These are phyloP conservation scores for Typhlichthys eigenmanni DNA, from an alignment of 2,797 vertebrate species.

Conservation along the genomic window DNA sequence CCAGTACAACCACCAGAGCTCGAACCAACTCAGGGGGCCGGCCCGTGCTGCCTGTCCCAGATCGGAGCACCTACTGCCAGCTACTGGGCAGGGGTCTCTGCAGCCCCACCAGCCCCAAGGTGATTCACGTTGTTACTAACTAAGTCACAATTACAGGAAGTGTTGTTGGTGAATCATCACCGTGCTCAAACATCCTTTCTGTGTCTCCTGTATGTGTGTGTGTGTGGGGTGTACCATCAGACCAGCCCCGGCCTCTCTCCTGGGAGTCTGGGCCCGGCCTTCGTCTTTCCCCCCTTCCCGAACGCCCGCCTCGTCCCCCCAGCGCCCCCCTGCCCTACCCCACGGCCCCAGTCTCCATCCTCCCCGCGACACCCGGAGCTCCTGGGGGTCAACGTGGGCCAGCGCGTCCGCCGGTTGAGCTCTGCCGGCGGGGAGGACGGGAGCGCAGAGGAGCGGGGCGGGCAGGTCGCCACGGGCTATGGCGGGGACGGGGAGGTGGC, in stretches of 20 bases:
- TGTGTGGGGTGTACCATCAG: constrained; percentile 22
- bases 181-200: neutral
- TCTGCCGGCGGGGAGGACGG: constrained; percentile 71
- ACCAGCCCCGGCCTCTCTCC: constrained; percentile 39
- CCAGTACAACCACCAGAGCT: constrained; percentile 61
- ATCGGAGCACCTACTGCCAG: constrained; percentile 70
- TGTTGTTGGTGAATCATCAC: neutral
- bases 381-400: constrained; percentile 78
- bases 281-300: constrained; percentile 51
- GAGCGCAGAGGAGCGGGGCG: constrained; percentile 45
- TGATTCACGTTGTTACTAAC: constrained; percentile 11
- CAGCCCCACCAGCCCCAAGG: constrained; percentile 76
- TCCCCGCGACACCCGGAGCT: constrained; percentile 69
- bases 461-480: constrained; percentile 6
- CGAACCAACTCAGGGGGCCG: constrained; percentile 60
- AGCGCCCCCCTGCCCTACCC: constrained; percentile 52
- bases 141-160: neutral
- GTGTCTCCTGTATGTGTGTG: too few relatives aligned
- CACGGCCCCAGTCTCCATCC: constrained; percentile 66
- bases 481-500: constrained; percentile 61
- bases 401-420: constrained; percentile 74
- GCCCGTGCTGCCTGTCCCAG: constrained; percentile 75
- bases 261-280: constrained; percentile 49
- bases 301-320: constrained; percentile 51
- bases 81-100: constrained; percentile 69